phyloP scores from a whole-genome alignment of 2,113 vertebrate species.

The Microcebus tavaratra region DNA sequence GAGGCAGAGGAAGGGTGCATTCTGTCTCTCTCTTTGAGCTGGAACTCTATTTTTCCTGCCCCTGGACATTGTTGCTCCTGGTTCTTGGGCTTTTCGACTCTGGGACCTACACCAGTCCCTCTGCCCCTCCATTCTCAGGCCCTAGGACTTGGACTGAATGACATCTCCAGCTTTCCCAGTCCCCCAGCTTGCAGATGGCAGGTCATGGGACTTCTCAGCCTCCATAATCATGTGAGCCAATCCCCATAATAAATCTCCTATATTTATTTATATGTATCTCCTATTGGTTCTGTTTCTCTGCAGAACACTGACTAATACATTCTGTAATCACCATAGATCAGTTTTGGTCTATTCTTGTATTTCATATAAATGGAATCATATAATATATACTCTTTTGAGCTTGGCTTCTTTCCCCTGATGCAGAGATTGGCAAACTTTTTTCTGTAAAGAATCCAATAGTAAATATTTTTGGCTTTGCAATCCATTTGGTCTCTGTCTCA shows the following conservation, averaged over 20 bases:
- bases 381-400: not conserved
- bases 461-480: not conserved
- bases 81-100: not conserved
- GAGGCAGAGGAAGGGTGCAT: not conserved
- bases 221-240: not conserved
- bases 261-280: not conserved
- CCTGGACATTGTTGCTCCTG: not conserved
- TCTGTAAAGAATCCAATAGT: not conserved
- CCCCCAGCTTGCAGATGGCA: not conserved
- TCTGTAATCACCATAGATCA: not conserved
- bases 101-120: not conserved
- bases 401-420: not conserved
- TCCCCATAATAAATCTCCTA: not conserved
- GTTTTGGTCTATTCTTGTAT: not conserved
- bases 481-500: slow-evolving; percentile 11
- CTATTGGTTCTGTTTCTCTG: not conserved
- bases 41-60: not conserved
- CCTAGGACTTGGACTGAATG: not conserved
- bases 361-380: slow-evolving; percentile 14
- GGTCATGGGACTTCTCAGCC: not conserved
- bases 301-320: not conserved
- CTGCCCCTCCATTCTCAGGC: not conserved
- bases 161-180: not conserved
- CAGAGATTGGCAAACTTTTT: slow-evolving; percentile 15
- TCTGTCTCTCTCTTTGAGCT: not conserved